Evolutionary conservation across 2,797 vertebrate genomes (phyloP).

Genomic region (Sebastes vulpes): DNA sequence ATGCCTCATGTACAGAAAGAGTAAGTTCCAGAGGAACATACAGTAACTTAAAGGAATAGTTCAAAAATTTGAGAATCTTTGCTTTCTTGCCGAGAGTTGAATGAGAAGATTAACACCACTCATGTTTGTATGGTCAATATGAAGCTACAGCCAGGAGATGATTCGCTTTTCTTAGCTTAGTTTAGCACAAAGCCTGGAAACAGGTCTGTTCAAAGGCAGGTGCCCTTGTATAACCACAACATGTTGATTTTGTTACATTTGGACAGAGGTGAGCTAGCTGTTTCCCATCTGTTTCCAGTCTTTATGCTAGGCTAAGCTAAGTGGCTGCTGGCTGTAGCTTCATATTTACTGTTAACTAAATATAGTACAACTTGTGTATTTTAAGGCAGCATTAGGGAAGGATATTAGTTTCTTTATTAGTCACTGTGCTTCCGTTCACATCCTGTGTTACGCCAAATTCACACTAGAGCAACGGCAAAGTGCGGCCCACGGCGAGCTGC

Average conservation of each 20-base stretch:
- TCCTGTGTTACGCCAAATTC: neutral
- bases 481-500: too few relatives aligned
- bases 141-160: neutral
- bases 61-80: neutral
- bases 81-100: neutral
- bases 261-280: neutral
- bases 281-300: neutral
- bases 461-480: too few relatives aligned
- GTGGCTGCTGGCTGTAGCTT: neutral
- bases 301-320: neutral
- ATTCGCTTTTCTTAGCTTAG: neutral
- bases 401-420: neutral
- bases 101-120: neutral
- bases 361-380: neutral
- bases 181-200: neutral
- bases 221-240: neutral
- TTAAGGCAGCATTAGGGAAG: neutral
- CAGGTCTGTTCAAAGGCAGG: neutral
- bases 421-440: neutral
- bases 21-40: neutral
- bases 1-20: neutral
- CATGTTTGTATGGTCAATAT: neutral
- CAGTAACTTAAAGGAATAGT: neutral
- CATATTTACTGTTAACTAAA: neutral
- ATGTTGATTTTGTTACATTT: neutral